These are phyloP conservation scores for Delichon dasypus DNA, from an alignment of 2,797 vertebrate genomes.

Conservation along the genomic window DNA sequence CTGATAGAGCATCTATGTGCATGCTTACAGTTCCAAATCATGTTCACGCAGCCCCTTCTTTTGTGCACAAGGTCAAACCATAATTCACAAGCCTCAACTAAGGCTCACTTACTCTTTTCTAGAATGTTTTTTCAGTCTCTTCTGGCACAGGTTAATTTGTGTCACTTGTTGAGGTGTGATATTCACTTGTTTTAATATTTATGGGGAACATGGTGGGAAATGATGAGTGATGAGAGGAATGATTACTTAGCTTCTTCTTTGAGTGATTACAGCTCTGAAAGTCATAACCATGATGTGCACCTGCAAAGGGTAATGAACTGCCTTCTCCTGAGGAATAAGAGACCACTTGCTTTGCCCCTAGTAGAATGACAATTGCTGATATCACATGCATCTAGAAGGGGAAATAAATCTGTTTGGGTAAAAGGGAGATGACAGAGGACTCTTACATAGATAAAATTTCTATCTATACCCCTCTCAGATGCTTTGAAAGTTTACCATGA, in stretches of 20 bases:
- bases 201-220: not conserved
- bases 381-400: not conserved
- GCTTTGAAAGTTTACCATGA: not conserved
- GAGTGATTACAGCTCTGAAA: not conserved
- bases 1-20: not conserved
- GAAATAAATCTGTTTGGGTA: not conserved
- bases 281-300: not conserved
- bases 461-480: not conserved
- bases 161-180: not conserved
- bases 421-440: not conserved
- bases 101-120: not conserved
- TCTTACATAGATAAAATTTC: not conserved
- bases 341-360: not conserved
- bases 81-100: not conserved
- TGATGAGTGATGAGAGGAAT: not conserved
- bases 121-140: not conserved
- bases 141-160: not conserved
- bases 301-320: not conserved
- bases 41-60: not conserved
- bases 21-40: not conserved
- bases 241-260: not conserved
- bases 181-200: not conserved
- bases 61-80: not conserved
- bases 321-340: not conserved
- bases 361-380: not conserved